Base-by-base conservation (phyloP, 2,113 vertebrate species). In the Ciconia maguari region DNA sequence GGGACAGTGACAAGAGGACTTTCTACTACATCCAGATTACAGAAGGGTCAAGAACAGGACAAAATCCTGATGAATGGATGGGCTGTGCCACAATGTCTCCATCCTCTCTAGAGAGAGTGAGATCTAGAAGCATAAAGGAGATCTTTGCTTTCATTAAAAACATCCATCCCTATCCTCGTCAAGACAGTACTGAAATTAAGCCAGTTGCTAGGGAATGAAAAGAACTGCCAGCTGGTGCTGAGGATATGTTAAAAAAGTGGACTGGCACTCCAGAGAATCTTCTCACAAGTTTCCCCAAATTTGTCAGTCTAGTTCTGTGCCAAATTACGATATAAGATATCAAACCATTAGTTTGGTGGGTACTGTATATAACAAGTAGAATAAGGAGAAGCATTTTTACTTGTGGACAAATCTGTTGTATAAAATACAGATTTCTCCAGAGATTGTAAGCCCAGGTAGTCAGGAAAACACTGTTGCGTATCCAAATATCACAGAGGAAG, bases 151-250 rank as follows among this genome's bases (percentile, higher is more conserved):
- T 78, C 60, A 78, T 65, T 68, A 89, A 82, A 79, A 94, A 54
- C 48, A 94, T 52, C 74, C 34, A 84, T 41, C 21, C 44, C 77
- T 71, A 84, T 85, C 48, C 61, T 82, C 8, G 2, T 49, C 61
- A 94, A 95, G 72, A 70, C 64, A 46, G 77, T 46, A 61, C 69
- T 96, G 96, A 96, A 92, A 94, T 92, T 75, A 89, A 92, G 77
- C 16, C 86, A 95, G 94, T 96, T 96, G 95, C 95, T 96, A 97
- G 74, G 96, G 86, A 92, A 93, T 97, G 77, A 64, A 57, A 65
- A 81, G 95, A 94, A 91, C 65, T 91, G 61, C 93, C 96, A 96
- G 97, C 93, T 97, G 97, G 97, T 94, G 91, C 94, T 92, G 26
- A 93, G 83, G 65, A 76, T 87, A 95, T 89, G 97, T 66, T 92